Conservation (phyloP, 2,888 invertebrate species). For the Yponomeuta sedellus region DNA sequence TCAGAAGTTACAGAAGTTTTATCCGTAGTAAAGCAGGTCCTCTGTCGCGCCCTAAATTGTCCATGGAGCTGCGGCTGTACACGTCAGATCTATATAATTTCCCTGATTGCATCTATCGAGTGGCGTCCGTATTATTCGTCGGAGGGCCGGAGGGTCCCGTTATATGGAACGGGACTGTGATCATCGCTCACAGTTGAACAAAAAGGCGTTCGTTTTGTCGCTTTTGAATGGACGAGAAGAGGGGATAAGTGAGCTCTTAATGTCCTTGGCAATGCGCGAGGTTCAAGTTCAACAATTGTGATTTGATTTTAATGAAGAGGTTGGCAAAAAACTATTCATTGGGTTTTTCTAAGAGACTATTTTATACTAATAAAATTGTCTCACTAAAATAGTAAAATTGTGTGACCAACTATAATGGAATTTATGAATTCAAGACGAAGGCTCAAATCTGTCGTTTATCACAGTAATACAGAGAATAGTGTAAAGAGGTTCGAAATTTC, state of each 20-base stretch:
- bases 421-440: too few relatives aligned
- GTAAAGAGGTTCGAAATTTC: too few relatives aligned
- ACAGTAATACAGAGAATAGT: too few relatives aligned
- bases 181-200: constrained; percentile 44
- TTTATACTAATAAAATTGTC: too few relatives aligned
- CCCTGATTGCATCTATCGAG: constrained; percentile 34
- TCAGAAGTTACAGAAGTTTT: too few relatives aligned
- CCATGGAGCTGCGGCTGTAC: not conserved
- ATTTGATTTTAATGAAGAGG: too few relatives aligned
- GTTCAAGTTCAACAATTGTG: not conserved
- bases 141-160: constrained; percentile 58
- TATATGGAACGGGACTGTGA: constrained; percentile 57
- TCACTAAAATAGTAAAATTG: too few relatives aligned
- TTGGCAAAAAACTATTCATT: too few relatives aligned
- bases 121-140: constrained; percentile 29
- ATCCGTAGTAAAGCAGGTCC: not conserved
- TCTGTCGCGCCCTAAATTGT: not conserved
- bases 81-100: constrained; percentile 29
- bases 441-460: too few relatives aligned
- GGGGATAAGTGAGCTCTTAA: not conserved
- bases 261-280: not conserved
- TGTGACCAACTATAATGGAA: too few relatives aligned
- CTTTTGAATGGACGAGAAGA: not conserved
- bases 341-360: too few relatives aligned
- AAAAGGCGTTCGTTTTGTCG: constrained; percentile 22